Conservation (phyloP, 2,797 vertebrate species). For the Sciaenops ocellatus region DNA sequence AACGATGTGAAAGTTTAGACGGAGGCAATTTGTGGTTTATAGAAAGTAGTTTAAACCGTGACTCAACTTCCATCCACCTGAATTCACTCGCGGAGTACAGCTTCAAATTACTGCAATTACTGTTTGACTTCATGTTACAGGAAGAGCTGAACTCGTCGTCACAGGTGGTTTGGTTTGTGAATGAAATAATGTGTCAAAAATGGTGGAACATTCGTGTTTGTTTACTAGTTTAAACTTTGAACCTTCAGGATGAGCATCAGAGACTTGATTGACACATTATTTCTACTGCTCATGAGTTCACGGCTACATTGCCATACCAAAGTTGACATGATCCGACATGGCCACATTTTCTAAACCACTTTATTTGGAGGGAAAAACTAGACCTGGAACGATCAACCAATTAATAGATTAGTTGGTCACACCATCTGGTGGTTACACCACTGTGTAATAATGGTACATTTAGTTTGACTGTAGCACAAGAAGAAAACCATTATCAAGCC, state of each 20-base stretch:
- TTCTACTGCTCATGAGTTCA: not conserved
- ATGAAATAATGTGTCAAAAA: not conserved
- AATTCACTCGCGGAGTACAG: slow-evolving; percentile 24
- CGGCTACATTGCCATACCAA: too few relatives aligned
- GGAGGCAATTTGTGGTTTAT: slow-evolving; percentile 54
- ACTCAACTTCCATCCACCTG: slow-evolving; percentile 58
- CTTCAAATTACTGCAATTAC: slow-evolving; percentile 43
- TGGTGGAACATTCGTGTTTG: not conserved
- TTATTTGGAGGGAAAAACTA: not conserved
- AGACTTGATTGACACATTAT: not conserved
- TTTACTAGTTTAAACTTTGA: not conserved
- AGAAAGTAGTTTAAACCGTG: slow-evolving; percentile 27
- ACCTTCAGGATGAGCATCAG: not conserved
- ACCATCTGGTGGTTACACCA: not conserved
- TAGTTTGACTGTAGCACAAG: not conserved
- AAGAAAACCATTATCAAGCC: not conserved
- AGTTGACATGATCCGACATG: too few relatives aligned
- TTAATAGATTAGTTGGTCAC: not conserved
- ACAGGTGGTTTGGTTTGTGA: not conserved
- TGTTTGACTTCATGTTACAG: slow-evolving; percentile 3
- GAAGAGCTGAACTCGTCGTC: not conserved
- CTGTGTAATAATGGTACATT: not conserved
- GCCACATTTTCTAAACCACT: not conserved
- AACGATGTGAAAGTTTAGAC: slow-evolving; percentile 23
- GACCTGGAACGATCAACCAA: not conserved